These are phyloP conservation scores for Macrosoma leucophasiata DNA, from an alignment of 2,888 invertebrate genomes.

Conservation along the genomic window DNA sequence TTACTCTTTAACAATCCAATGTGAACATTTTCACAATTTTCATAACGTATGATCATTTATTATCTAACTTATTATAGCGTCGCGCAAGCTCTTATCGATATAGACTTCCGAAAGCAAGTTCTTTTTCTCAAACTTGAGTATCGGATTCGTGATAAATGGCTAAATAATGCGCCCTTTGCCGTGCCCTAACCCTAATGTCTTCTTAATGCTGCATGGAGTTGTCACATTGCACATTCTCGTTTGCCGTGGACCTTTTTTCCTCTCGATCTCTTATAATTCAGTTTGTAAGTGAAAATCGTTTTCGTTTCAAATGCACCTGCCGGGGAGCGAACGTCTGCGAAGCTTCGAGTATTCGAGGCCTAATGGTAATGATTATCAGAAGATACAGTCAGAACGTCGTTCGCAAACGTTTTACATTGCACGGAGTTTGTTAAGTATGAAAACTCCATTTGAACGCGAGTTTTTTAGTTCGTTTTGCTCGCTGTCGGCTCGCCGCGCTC, in stretches of 20 bases:
- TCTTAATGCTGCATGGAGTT: slow-evolving; percentile 70
- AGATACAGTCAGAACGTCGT: slow-evolving; percentile 31
- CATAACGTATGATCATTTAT: too few species aligned
- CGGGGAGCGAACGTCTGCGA: slow-evolving; percentile 32
- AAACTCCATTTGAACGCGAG: slow-evolving; percentile 60
- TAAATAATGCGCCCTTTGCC: slow-evolving; percentile 58
- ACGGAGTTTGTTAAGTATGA: slow-evolving; percentile 61
- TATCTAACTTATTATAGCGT: slow-evolving; percentile 1
- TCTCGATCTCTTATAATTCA: slow-evolving; percentile 32
- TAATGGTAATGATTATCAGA: slow-evolving; percentile 31
- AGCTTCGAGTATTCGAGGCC: slow-evolving; percentile 28
- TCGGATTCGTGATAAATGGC: slow-evolving; percentile 58
- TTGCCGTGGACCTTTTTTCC: slow-evolving; percentile 44
- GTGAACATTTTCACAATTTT: too few species aligned
- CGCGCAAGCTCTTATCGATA: slow-evolving; percentile 15
- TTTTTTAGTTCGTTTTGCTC: slow-evolving; percentile 55
- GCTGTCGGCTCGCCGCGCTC: slow-evolving; percentile 49
- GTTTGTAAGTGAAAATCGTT: slow-evolving; percentile 30
- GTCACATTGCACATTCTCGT: slow-evolving; percentile 63
- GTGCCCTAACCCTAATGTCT: slow-evolving; percentile 61
- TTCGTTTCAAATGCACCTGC: slow-evolving; percentile 30
- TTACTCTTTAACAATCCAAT: too few species aligned
- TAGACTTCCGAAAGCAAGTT: slow-evolving; percentile 22
- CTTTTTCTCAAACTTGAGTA: slow-evolving; percentile 40
- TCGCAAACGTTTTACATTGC: slow-evolving; percentile 42